Evolutionary conservation across 2,888 invertebrate species (phyloP).

Genomic region (Osmoderma eremita): DNA sequence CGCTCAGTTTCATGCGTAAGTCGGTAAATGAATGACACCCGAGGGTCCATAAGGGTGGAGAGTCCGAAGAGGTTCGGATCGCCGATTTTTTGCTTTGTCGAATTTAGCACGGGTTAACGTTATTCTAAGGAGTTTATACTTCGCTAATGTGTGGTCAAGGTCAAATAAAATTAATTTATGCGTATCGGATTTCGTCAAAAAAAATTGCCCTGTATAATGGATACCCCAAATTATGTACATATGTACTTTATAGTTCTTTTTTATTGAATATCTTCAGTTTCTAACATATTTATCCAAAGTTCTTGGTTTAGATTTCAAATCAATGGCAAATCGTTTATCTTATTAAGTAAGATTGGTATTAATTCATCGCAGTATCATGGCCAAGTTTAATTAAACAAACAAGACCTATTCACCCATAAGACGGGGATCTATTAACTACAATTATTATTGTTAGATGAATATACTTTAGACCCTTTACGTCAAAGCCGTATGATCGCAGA

Average conservation of each 20-base stretch:
- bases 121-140: neutral
- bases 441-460: constrained; percentile 10
- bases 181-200: no score
- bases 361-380: neutral
- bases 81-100: neutral
- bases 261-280: no score
- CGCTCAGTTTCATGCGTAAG: neutral
- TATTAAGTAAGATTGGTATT: no score
- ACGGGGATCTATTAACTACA: neutral
- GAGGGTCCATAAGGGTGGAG: neutral
- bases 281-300: no score
- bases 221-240: no score
- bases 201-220: no score
- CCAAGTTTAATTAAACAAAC: constrained; percentile 2
- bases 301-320: no score
- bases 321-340: no score
- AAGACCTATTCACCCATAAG: neutral
- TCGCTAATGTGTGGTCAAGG: neutral
- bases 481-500: constrained; percentile 15
- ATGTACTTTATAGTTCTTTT: no score
- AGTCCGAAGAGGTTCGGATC: neutral
- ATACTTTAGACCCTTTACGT: neutral
- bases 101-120: neutral
- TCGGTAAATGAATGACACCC: neutral
- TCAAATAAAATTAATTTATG: neutral